These are phyloP conservation scores for Helicoverpa armigera DNA, from an alignment of 1,140 invertebrate genomes.

Conservation along the genomic window DNA sequence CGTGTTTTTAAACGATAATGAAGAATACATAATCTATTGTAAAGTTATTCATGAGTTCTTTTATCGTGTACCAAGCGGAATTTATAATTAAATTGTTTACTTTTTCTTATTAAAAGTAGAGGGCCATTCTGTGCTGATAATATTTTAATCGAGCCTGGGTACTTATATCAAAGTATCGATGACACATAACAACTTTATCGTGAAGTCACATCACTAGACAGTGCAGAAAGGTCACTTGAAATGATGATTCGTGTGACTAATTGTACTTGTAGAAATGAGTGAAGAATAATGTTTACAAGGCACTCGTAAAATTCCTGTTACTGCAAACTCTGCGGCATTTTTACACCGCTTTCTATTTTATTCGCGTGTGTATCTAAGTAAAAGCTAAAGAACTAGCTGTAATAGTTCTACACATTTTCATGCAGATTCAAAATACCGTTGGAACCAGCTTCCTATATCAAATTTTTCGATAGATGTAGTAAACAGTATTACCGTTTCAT, in stretches of 20 bases:
- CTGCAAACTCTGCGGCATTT: background rate
- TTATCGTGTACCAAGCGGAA: background rate
- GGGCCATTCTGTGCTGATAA: background rate
- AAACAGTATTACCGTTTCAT: too few species aligned
- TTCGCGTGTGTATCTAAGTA: background rate
- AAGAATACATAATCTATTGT: background rate
- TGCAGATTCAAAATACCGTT: too few species aligned
- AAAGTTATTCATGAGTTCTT: background rate
- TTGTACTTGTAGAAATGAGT: background rate
- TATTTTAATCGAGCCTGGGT: background rate
- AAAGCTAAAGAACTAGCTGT: background rate
- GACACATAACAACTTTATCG: conserved; percentile 4
- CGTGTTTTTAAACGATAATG: background rate
- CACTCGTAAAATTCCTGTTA: background rate
- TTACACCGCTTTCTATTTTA: background rate
- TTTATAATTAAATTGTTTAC: background rate
- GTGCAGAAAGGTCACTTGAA: conserved; percentile 1
- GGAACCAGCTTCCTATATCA: too few species aligned
- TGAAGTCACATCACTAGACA: background rate
- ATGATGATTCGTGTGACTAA: conserved; percentile 7
- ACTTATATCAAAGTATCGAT: background rate
- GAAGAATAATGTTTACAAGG: background rate
- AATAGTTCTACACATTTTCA: background rate
- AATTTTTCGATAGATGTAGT: too few species aligned
- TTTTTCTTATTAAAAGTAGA: conserved; percentile 4